Percentiles rank a stretch among this genome's conserved stretches.
phyloP scores from a whole-genome alignment of 2,797 vertebrate species.

The Alauda arvensis region DNA sequence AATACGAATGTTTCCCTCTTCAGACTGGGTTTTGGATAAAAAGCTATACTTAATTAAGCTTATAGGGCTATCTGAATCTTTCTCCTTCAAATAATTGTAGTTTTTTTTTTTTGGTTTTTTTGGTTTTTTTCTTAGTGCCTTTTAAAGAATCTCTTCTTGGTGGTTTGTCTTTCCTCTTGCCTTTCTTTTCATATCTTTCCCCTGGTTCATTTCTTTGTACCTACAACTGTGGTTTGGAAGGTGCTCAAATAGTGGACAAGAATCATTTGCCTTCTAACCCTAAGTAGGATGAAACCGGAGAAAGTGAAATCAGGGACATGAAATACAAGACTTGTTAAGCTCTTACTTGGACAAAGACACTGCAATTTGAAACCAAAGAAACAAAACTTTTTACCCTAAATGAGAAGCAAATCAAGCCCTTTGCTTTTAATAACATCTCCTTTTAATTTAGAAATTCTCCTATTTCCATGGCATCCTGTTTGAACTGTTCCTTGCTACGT shows the following conservation, averaged over 20 bases:
- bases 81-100: background rate
- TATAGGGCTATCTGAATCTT: background rate
- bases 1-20: background rate
- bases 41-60: background rate
- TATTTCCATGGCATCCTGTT: background rate
- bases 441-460: constrained; percentile 6
- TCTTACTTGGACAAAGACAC: background rate
- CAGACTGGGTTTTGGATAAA: background rate
- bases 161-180: background rate
- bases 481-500: background rate
- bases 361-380: background rate
- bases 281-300: background rate
- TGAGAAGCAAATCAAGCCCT: background rate
- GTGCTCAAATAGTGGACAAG: background rate
- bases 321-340: background rate
- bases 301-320: background rate
- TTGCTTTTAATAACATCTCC: constrained; percentile 2
- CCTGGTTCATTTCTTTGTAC: background rate
- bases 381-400: background rate
- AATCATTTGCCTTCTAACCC: background rate
- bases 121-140: background rate
- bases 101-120: fast-evolving
- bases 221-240: background rate
- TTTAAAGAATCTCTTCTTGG: background rate
- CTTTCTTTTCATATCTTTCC: background rate